phyloP scores from a whole-genome alignment of 2,888 invertebrate genomes.

The Galeruca laticollis region DNA sequence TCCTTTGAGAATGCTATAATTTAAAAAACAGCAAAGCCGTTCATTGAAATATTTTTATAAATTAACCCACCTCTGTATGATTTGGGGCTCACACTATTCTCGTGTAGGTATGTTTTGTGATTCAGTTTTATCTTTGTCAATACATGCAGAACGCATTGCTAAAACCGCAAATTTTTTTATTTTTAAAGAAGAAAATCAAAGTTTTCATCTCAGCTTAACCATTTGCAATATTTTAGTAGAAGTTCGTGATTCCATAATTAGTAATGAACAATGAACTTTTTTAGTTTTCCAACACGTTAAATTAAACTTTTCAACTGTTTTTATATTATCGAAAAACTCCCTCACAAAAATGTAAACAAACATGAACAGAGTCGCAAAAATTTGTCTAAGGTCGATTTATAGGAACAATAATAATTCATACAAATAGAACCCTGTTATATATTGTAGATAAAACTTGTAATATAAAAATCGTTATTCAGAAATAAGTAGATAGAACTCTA shows the following conservation, averaged over 20 bases:
- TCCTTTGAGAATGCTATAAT: too few species aligned
- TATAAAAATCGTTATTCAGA: conserved; percentile 8
- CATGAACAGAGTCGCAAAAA: not conserved
- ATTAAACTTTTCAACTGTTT: too few species aligned
- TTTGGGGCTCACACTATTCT: too few species aligned
- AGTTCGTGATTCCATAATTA: conserved; percentile 17
- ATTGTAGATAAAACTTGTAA: conserved; percentile 15
- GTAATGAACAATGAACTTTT: conserved; percentile 2
- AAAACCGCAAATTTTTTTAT: conserved; percentile 11
- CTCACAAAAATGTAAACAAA: too few species aligned
- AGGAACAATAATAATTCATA: conserved; percentile 10
- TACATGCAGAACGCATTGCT: conserved; percentile 16
- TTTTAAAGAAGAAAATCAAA: conserved; percentile 3
- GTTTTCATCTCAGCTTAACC: conserved; percentile 7
- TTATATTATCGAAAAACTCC: too few species aligned
- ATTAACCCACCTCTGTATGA: too few species aligned
- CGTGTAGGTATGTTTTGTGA: not conserved
- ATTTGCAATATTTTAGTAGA: conserved; percentile 21
- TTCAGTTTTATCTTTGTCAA: conserved; percentile 17
- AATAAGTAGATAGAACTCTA: conserved; percentile 17
- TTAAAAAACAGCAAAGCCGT: not conserved
- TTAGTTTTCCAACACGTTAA: not conserved
- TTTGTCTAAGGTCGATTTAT: conserved; percentile 3
- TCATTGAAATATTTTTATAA: conserved; percentile 8
- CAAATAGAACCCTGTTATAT: conserved; percentile 16